Evolutionary conservation across 2,797 vertebrate species (phyloP).

Genomic region (Vireo griseus): DNA sequence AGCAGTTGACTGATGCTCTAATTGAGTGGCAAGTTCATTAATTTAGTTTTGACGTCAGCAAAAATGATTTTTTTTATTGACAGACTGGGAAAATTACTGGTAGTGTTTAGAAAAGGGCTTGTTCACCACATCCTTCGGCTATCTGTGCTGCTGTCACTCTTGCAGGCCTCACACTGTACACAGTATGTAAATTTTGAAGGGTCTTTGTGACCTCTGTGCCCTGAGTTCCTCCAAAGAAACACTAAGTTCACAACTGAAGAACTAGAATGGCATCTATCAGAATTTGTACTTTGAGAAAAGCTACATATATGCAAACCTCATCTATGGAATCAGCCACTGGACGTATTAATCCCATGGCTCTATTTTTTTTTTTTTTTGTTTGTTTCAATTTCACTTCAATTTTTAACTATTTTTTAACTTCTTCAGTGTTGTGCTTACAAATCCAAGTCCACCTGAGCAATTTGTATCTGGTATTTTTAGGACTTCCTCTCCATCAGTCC

Average conservation of each 20-base stretch:
- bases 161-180: not conserved
- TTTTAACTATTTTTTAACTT: not conserved
- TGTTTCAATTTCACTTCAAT: not conserved
- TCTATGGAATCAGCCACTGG: not conserved
- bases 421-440: not conserved
- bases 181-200: not conserved
- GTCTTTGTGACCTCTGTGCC: not conserved
- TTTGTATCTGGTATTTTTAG: not conserved
- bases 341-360: not conserved
- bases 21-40: conserved; percentile 39
- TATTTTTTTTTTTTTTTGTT: not conserved
- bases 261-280: not conserved
- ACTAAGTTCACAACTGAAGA: not conserved
- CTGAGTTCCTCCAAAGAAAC: not conserved
- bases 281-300: not conserved
- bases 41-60: conserved; percentile 23
- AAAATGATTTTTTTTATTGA: conserved; percentile 9
- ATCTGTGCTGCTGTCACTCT: not conserved
- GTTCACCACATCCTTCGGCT: not conserved
- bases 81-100: not conserved
- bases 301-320: not conserved
- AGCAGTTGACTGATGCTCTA: not conserved
- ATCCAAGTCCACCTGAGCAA: not conserved
- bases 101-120: not conserved
- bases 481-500: not conserved